Evolutionary conservation across 2,113 vertebrate genomes (phyloP).

Genomic region (Burhinus oedicnemus): DNA sequence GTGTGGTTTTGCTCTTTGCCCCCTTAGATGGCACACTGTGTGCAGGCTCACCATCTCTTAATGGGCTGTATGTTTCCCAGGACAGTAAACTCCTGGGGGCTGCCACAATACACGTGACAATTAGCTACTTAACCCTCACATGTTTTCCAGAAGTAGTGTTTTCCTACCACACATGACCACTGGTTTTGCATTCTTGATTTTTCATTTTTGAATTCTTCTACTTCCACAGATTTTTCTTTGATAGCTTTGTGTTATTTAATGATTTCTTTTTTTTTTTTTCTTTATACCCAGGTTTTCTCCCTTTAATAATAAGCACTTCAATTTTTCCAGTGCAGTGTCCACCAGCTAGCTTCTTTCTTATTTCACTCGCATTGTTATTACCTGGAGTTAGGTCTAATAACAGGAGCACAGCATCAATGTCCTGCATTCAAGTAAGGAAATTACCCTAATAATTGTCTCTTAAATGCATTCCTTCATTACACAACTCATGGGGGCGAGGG

Average conservation of each 20-base stretch:
- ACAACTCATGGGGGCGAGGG: background rate
- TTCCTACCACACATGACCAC: background rate
- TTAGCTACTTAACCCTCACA: background rate
- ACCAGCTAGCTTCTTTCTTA: background rate
- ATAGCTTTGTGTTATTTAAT: background rate
- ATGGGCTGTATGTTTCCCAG: background rate
- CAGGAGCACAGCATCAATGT: background rate
- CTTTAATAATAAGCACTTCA: background rate
- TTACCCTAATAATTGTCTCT: constrained; percentile 56
- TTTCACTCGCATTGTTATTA: background rate
- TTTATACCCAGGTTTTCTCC: background rate
- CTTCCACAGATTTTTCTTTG: background rate
- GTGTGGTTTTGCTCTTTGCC: background rate
- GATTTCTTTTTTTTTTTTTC: background rate
- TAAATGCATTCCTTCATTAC: constrained; percentile 36
- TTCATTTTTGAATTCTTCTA: background rate
- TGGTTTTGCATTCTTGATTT: background rate
- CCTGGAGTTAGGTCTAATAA: background rate
- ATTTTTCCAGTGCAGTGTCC: background rate
- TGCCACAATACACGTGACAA: background rate
- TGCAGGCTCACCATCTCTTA: background rate
- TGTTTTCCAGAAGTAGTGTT: background rate
- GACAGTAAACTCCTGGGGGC: background rate
- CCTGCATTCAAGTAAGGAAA: constrained; percentile 35
- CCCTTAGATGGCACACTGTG: background rate